Conservation (phyloP, 2,888 invertebrate species). For the Malthinus seriepunctatus region DNA sequence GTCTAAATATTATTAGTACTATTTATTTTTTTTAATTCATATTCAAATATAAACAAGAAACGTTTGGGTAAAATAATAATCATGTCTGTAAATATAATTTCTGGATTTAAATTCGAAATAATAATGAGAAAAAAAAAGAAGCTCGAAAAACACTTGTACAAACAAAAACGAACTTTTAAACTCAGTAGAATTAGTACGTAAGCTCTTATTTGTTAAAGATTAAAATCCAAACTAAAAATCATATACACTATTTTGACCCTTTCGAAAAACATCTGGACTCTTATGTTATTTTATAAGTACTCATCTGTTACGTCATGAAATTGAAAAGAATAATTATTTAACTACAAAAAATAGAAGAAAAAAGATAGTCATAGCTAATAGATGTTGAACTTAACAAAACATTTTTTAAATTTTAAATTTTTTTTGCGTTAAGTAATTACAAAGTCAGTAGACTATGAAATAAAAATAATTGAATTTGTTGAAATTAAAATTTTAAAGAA, state of each 20-base stretch:
- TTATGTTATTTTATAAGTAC: constrained; percentile 29
- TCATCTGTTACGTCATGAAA: constrained; percentile 27
- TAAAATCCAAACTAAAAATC: constrained; percentile 5
- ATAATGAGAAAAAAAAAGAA: constrained; percentile 15
- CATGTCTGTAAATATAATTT: constrained; percentile 37
- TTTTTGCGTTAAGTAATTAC: background rate
- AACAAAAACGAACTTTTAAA: constrained; percentile 26
- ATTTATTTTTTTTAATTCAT: constrained; percentile 14
- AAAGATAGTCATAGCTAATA: background rate
- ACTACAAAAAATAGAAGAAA: background rate
- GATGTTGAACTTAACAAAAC: constrained; percentile 4
- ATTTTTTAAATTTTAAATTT: constrained; percentile 1
- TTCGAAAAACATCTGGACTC: constrained; percentile 37
- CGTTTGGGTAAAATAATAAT: constrained; percentile 27
- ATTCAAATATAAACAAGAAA: constrained; percentile 10
- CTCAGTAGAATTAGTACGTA: constrained; percentile 6
- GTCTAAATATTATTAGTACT: constrained; percentile 2
- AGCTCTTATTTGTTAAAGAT: constrained; percentile 9
- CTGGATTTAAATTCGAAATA: constrained; percentile 35
- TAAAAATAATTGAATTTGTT: constrained; percentile 7
- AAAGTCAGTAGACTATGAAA: constrained; percentile 3
- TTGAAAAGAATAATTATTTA: constrained; percentile 1
- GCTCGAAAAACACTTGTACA: constrained; percentile 33
- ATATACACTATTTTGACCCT: constrained; percentile 34
- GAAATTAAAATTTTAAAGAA: background rate